These are phyloP conservation scores for Clamator glandarius DNA, from an alignment of 2,797 vertebrate genomes.

Conservation along the genomic window DNA sequence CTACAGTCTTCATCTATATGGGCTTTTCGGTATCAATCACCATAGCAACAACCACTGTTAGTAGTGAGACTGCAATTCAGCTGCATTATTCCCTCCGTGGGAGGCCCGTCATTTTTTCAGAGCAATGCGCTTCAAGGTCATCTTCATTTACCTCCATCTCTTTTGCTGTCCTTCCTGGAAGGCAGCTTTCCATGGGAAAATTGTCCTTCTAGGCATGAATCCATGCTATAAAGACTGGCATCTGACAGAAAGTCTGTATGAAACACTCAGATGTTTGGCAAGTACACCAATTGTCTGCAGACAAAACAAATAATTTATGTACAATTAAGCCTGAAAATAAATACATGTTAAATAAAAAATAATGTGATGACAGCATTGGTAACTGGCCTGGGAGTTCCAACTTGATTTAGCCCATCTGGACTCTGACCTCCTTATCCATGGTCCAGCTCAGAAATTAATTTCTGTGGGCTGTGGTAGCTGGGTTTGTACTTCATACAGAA, in stretches of 20 bases:
- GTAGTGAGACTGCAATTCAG: conserved; percentile 49
- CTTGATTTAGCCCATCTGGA: not conserved
- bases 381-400: not conserved
- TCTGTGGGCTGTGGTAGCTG: not conserved
- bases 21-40: conserved; percentile 64
- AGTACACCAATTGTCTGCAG: not conserved
- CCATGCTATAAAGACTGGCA: not conserved
- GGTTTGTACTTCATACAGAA: not conserved
- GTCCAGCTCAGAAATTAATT: not conserved
- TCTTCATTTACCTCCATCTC: conserved; percentile 57
- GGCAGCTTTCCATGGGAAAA: not conserved
- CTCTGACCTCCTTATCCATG: not conserved
- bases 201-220: not conserved
- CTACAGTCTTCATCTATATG: conserved; percentile 17
- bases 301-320: not conserved
- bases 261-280: not conserved
- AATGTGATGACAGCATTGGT: not conserved
- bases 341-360: not conserved
- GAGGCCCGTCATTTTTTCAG: conserved; percentile 60
- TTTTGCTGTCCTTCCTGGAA: conserved; percentile 43
- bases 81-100: conserved; percentile 62
- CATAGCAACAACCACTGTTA: conserved; percentile 64
- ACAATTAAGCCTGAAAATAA: not conserved
- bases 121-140: conserved; percentile 54
- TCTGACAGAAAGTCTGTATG: not conserved